These are phyloP conservation scores for Dasyprocta punctata DNA, from an alignment of 2,113 vertebrate species.

Conservation along the genomic window DNA sequence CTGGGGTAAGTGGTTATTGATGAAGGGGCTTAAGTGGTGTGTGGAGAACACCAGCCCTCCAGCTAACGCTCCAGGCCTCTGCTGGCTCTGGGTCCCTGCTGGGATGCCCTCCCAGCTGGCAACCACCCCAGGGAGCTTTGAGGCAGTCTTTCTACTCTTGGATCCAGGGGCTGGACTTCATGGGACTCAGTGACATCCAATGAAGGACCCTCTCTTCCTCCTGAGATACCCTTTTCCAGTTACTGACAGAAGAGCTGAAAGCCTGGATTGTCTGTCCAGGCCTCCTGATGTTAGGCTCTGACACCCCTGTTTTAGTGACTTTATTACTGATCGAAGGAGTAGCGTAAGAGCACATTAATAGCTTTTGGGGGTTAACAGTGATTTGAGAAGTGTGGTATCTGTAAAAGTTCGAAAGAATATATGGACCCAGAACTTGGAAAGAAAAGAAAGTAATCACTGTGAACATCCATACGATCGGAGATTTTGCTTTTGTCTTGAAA, in stretches of 20 bases:
- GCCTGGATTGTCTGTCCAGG: neutral
- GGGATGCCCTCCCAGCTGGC: neutral
- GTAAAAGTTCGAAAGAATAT: conserved; percentile 18
- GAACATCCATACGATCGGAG: neutral
- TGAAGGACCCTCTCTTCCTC: neutral
- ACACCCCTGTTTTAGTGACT: neutral
- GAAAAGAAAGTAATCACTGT: neutral
- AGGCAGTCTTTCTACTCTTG: neutral
- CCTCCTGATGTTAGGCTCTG: neutral
- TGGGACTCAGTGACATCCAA: neutral
- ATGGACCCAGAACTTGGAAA: neutral
- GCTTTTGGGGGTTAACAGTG: conserved; percentile 26
- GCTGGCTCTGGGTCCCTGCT: neutral
- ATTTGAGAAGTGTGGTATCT: neutral
- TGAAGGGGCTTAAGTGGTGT: conserved; percentile 73
- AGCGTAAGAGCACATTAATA: neutral
- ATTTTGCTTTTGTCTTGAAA: neutral
- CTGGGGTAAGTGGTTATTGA: conserved; percentile 75
- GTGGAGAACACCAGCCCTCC: conserved; percentile 22
- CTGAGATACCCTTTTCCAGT: neutral
- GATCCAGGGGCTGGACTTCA: neutral
- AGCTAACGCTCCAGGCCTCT: neutral
- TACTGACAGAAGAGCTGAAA: neutral
- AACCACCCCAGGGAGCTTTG: neutral
- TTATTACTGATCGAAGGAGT: neutral